phyloP scores from a whole-genome alignment of 2,113 vertebrate species.

The Tricholaema leucomelas region DNA sequence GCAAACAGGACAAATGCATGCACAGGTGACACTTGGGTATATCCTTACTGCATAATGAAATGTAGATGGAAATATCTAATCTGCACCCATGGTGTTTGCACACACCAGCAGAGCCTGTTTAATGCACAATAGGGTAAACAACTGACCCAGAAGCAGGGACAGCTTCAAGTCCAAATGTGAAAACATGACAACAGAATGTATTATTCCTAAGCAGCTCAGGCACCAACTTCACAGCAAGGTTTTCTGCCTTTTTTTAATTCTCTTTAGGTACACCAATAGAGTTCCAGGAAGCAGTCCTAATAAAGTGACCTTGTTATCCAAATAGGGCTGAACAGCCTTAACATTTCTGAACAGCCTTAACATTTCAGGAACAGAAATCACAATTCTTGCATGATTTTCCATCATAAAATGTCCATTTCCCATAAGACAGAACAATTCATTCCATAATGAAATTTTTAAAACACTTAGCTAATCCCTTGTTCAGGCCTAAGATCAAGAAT shows the following conservation, averaged over 20 bases:
- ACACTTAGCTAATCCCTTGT: background rate
- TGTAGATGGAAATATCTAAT: background rate
- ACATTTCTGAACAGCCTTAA: too few species aligned
- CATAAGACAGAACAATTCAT: background rate
- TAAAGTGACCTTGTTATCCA: background rate
- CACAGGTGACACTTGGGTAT: background rate
- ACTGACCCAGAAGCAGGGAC: background rate
- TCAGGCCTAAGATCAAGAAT: background rate
- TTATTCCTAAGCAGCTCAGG: background rate
- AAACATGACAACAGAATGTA: background rate
- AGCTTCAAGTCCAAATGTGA: background rate
- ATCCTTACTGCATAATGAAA: background rate
- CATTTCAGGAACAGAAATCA: background rate
- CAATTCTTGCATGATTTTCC: background rate
- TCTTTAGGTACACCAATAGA: background rate
- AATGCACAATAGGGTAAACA: background rate
- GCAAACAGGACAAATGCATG: background rate
- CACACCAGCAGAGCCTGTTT: background rate
- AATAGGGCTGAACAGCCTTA: accelerated
- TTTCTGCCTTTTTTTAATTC: background rate
- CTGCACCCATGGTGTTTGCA: background rate
- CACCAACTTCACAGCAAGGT: background rate
- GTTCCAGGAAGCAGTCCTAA: background rate
- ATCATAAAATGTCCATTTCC: background rate
- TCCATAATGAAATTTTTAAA: background rate